A percentile compares a stretch with the other conserved stretches of the same genome.
phyloP scores from a whole-genome alignment of 2,888 invertebrate genomes.

The Coecobrya sp. region DNA sequence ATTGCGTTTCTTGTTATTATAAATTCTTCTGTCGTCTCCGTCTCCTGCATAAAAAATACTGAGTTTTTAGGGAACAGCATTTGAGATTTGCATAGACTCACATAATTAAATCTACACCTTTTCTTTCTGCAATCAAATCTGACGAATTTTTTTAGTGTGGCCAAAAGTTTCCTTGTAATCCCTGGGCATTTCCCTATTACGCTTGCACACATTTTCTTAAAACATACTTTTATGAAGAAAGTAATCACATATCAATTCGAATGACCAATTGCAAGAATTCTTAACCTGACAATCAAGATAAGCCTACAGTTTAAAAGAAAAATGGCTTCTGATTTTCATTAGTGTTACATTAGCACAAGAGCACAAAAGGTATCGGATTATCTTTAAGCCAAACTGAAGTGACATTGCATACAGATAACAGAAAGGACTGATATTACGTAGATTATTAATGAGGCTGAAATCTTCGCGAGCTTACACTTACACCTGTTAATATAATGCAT shows the following conservation, averaged over 20 bases:
- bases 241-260: neutral
- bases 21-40: constrained; percentile 13
- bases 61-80: neutral
- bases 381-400: constrained; percentile 30
- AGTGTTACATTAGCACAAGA: constrained; percentile 37
- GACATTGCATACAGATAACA: constrained; percentile 39
- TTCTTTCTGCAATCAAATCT: constrained; percentile 1
- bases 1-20: neutral
- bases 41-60: neutral
- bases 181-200: neutral
- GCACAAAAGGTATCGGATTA: neutral
- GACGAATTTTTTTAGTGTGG: neutral
- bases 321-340: constrained; percentile 36
- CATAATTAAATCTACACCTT: constrained; percentile 69
- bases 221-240: neutral
- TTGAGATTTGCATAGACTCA: constrained; percentile 9
- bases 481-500: constrained; percentile 41
- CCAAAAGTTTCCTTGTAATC: neutral
- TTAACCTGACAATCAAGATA: constrained; percentile 12
- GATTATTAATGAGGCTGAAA: constrained; percentile 60
- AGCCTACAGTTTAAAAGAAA: constrained; percentile 12
- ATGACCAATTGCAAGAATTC: neutral
- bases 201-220: neutral
- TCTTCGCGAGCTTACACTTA: constrained; percentile 32
- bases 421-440: neutral